Percentiles rank a stretch among this genome's conserved stretches.
Conservation (phyloP, 2,888 invertebrate species). For the Coelinius sp. region DNA sequence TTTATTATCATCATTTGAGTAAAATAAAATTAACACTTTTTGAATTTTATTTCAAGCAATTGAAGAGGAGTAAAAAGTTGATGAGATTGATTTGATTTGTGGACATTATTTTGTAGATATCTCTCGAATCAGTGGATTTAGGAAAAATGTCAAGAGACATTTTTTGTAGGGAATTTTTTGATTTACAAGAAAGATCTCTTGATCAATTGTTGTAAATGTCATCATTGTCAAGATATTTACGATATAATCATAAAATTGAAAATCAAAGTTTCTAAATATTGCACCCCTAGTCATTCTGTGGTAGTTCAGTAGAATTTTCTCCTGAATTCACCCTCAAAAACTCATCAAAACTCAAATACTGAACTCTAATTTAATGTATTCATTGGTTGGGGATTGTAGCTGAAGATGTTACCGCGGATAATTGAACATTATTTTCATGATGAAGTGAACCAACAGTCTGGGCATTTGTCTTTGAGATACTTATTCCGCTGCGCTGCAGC, state of each 20-base stretch:
- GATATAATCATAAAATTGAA: too few relatives aligned
- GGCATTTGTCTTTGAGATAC: slow-evolving; percentile 13
- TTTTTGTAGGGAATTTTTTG: too few relatives aligned
- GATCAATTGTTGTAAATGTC: too few relatives aligned
- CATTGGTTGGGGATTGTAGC: background rate
- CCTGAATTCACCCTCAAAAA: background rate
- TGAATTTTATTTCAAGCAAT: background rate
- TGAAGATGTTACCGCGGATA: slow-evolving; percentile 2
- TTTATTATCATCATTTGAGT: background rate
- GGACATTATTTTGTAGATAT: too few relatives aligned
- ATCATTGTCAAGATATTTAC: too few relatives aligned
- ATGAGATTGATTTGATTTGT: background rate
- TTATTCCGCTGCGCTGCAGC: slow-evolving; percentile 19
- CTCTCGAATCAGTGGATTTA: too few relatives aligned
- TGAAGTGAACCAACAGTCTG: slow-evolving; percentile 6
- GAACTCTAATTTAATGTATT: slow-evolving; percentile 4
- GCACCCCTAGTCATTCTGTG: too few relatives aligned
- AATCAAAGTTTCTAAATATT: too few relatives aligned
- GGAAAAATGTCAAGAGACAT: too few relatives aligned
- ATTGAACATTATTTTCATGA: slow-evolving; percentile 19
- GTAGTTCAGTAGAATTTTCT: too few relatives aligned
- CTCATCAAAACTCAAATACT: background rate
- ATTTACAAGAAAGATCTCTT: too few relatives aligned
- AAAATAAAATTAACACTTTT: background rate
- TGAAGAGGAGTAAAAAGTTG: background rate